phyloP scores from a whole-genome alignment of 2,888 invertebrate species.

The Aleiodes alternator region DNA sequence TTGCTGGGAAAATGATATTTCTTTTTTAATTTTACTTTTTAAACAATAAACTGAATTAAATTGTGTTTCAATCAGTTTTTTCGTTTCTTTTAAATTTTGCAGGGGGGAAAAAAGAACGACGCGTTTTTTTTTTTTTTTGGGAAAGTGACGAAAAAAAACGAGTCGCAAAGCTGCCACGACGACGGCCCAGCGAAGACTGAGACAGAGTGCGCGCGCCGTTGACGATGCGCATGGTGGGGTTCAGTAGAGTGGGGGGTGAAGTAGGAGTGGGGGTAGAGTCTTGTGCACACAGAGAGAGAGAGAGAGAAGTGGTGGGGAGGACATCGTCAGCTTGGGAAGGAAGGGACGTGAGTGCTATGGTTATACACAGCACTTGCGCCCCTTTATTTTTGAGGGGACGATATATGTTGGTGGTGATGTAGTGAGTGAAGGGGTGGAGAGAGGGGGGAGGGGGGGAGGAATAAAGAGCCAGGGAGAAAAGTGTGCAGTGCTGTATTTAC shows the following conservation, averaged over 20 bases:
- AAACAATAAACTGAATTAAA: background rate
- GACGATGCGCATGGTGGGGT: slow-evolving; percentile 56
- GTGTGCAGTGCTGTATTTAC: slow-evolving; percentile 43
- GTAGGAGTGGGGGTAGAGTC: slow-evolving; percentile 31
- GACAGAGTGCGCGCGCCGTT: slow-evolving; percentile 60
- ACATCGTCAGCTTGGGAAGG: no score
- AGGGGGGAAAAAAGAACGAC: slow-evolving; percentile 18
- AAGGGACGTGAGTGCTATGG: no score
- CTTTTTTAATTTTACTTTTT: background rate
- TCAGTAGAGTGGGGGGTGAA: background rate
- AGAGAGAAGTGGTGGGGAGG: slow-evolving; percentile 51
- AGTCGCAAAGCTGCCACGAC: slow-evolving; percentile 68
- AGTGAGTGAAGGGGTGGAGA: background rate
- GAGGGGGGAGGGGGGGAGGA: background rate
- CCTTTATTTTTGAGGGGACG: no score
- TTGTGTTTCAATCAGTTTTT: background rate
- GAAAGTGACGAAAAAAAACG: slow-evolving; percentile 46
- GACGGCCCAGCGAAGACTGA: slow-evolving; percentile 73
- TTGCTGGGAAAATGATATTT: background rate
- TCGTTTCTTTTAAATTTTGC: background rate
- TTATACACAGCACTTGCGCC: no score
- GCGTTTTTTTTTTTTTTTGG: slow-evolving; percentile 34
- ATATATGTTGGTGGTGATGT: slow-evolving; percentile 45
- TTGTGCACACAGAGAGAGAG: slow-evolving; percentile 10
- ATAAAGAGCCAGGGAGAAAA: slow-evolving; percentile 43